Evolutionary conservation across 2,888 invertebrate species (phyloP), one percentile per base, ranked within the genome.

Genomic region (Unio pictorum): DNA sequence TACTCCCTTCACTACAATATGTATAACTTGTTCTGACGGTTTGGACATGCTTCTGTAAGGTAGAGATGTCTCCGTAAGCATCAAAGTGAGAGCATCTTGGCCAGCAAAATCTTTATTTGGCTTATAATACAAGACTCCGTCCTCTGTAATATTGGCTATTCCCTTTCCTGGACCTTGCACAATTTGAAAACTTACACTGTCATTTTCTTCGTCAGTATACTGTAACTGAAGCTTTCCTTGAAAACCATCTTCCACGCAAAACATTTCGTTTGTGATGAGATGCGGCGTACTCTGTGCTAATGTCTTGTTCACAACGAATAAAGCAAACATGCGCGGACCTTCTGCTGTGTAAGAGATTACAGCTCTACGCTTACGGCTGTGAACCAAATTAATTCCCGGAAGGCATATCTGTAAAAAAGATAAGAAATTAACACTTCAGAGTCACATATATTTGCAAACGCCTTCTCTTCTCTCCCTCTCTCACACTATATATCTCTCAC

Each of bases 71-170:
- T 30, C 30, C 17, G 3, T 56, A 26, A 23, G 11, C 20, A 55
- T 7, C 45, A 45, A 45, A 15, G 45, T 45, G 45, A 45, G 45
- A 45, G 45, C 15, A 45, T 45, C 45, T 11, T 63, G 26, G 3
- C 82, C 82, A 64, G 70, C 71, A 55, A 78, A 82, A 61, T 82
- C 73, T 26, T 72, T 59, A 15, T 71, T 62, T 1, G 75, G 73
- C 6, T 34, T 63, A 45, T 77, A 79, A 17, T 66, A 69, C 28
- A 81, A 58, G 11, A 64, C 55, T 0, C 79, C 80, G 55, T 69
- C 68, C 3, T 59, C n/a, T 8, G 73, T 72, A 15, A 81, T 69
- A 23, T 62, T 72, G 57, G 75, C 74, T 4, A 30, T 20, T 1
- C 74, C 69, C 26, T 76, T 55, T 17, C 26, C 17, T n/a, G 77